A percentile compares a stretch with the other conserved stretches of the same genome.
Evolutionary conservation across 2,888 invertebrate genomes (phyloP).

Genomic region (Nomada hirtipes): DNA sequence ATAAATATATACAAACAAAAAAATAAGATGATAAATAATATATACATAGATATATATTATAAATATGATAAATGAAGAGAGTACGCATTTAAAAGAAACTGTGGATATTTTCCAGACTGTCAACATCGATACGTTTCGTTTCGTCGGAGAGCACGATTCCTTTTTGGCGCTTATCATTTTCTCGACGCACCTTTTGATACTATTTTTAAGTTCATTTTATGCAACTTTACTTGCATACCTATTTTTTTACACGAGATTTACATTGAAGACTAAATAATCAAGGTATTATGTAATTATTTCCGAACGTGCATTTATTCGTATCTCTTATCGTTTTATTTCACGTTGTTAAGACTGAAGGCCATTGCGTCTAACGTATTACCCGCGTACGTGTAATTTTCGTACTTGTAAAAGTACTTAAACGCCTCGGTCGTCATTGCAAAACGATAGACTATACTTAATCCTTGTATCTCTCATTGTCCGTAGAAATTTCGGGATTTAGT

Average conservation of each 20-base stretch:
- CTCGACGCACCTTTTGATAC: constrained; percentile 50
- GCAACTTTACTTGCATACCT: constrained; percentile 22
- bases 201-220: constrained; percentile 38
- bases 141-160: constrained; percentile 36
- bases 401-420: constrained; percentile 60
- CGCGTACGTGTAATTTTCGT: constrained; percentile 39
- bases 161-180: constrained; percentile 46
- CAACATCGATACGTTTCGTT: constrained; percentile 57
- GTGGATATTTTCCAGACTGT: constrained; percentile 75
- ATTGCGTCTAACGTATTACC: constrained; percentile 47
- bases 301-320: constrained; percentile 40
- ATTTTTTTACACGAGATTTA: constrained; percentile 60
- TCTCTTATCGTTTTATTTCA: constrained; percentile 40
- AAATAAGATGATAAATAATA: constrained; percentile 65
- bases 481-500: neutral
- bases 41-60: constrained; percentile 73
- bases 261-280: constrained; percentile 51
- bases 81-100: constrained; percentile 67
- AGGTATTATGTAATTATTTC: constrained; percentile 28
- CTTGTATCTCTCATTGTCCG: constrained; percentile 35
- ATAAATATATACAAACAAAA: constrained; percentile 66
- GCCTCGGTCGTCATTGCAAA: constrained; percentile 45
- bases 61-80: constrained; percentile 63
- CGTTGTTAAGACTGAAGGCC: constrained; percentile 66
- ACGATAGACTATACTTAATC: constrained; percentile 33